phyloP scores from a whole-genome alignment of 1,140 invertebrate species.

The Oedothorax gibbosus region DNA sequence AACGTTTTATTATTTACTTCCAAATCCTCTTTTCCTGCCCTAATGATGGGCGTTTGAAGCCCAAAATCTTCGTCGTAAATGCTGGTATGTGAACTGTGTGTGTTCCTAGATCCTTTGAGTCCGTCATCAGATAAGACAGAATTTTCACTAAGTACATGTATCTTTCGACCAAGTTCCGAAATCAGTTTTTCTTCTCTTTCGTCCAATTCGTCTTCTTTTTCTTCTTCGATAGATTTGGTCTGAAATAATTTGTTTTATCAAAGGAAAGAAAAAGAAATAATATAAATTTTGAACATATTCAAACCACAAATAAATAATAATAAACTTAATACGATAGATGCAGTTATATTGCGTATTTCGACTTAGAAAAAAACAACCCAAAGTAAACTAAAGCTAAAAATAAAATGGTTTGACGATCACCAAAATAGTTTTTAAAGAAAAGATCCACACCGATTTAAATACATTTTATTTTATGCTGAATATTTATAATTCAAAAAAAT shows the following conservation, averaged over 20 bases:
- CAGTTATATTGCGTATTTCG: no score
- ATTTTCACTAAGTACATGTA: not conserved
- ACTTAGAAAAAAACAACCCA: no score
- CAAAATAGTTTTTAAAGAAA: no score
- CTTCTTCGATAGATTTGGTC: not conserved
- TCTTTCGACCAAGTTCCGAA: not conserved
- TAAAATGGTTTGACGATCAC: no score
- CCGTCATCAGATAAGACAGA: slow-evolving; percentile 11
- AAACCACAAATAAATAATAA: no score
- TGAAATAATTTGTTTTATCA: not conserved
- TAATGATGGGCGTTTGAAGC: not conserved
- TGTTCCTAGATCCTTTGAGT: not conserved
- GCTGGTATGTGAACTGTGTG: not conserved
- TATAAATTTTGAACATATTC: no score
- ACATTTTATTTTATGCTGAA: no score
- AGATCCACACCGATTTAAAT: no score
- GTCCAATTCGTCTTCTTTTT: slow-evolving; percentile 2
- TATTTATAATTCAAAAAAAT: no score
- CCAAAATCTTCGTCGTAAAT: not conserved
- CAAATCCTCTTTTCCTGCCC: not conserved
- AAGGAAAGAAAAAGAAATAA: no score
- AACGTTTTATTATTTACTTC: not conserved
- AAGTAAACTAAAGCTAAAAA: no score
- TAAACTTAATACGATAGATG: no score
- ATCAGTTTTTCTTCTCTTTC: slow-evolving; percentile 10